Conservation (phyloP, 1,140 invertebrate genomes). For the Pogonomyrmex barbatus region DNA sequence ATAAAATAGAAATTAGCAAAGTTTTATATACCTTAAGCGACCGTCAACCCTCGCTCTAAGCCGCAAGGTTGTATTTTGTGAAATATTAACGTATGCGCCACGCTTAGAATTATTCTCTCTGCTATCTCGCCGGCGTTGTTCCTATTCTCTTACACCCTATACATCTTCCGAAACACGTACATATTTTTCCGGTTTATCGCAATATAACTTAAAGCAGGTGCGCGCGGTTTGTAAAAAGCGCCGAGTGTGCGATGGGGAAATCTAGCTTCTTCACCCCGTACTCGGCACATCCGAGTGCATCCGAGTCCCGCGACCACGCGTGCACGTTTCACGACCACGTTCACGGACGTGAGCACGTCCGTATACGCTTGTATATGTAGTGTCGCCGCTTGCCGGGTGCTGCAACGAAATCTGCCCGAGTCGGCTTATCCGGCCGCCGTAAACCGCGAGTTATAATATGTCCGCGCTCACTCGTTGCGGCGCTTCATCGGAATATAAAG, state of each 20-base stretch:
- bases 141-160: conserved; percentile 48
- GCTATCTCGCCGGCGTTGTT: conserved; percentile 34
- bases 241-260: conserved; percentile 27
- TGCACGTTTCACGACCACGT: background rate
- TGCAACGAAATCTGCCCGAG: conserved; percentile 43
- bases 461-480: background rate
- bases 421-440: conserved; percentile 36
- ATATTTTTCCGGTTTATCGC: conserved; percentile 62
- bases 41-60: background rate
- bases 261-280: conserved; percentile 42
- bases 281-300: conserved; percentile 14
- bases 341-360: background rate
- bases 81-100: conserved; percentile 35
- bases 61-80: conserved; percentile 20
- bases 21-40: background rate
- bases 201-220: conserved; percentile 43
- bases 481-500: conserved; percentile 50
- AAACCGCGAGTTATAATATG: conserved; percentile 44
- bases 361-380: background rate
- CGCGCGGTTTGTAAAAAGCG: conserved; percentile 48
- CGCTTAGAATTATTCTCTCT: conserved; percentile 40
- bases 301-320: no score
- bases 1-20: conserved; percentile 16
- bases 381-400: background rate
- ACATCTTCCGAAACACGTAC: conserved; percentile 53